A percentile compares a stretch with the other conserved stretches of the same genome.
phyloP scores from a whole-genome alignment of 1,140 invertebrate species.

The Babylonia areolata region DNA sequence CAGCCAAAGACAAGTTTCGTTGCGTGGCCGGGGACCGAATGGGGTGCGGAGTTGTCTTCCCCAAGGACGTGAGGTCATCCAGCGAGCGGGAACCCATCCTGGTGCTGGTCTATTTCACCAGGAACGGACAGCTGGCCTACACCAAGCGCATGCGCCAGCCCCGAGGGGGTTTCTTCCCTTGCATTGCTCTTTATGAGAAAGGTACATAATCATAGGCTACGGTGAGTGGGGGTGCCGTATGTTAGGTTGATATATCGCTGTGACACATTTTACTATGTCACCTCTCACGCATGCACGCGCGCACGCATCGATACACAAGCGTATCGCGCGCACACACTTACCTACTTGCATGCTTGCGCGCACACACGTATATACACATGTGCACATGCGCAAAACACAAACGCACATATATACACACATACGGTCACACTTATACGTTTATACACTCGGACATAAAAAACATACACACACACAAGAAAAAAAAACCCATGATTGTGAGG shows the following conservation, averaged over 20 bases:
- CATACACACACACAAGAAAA: too few relatives aligned
- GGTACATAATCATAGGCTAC: slow-evolving; percentile 30
- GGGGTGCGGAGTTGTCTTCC: slow-evolving; percentile 53
- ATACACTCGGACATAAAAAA: too few relatives aligned
- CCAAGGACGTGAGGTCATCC: background rate
- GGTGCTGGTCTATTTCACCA: slow-evolving; percentile 50
- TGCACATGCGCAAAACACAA: background rate
- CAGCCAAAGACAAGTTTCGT: background rate
- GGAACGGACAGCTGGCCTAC: slow-evolving; percentile 42
- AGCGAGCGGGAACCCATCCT: slow-evolving; percentile 39
- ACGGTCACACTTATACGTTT: too few relatives aligned
- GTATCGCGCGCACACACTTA: too few relatives aligned
- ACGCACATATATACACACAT: too few relatives aligned
- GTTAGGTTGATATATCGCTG: too few relatives aligned
- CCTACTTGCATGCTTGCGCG: background rate
- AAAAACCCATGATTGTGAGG: too few relatives aligned
- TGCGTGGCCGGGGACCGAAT: slow-evolving; percentile 42
- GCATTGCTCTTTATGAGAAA: slow-evolving; percentile 42
- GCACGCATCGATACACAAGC: too few relatives aligned
- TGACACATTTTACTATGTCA: too few relatives aligned
- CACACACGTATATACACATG: background rate
- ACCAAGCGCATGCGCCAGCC: slow-evolving; percentile 44
- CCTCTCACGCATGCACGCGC: too few relatives aligned
- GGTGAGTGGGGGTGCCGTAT: too few relatives aligned
- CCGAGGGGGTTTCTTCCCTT: slow-evolving; percentile 51